phyloP scores from a whole-genome alignment of 2,888 invertebrate species.

The Aspidapion aeneum region DNA sequence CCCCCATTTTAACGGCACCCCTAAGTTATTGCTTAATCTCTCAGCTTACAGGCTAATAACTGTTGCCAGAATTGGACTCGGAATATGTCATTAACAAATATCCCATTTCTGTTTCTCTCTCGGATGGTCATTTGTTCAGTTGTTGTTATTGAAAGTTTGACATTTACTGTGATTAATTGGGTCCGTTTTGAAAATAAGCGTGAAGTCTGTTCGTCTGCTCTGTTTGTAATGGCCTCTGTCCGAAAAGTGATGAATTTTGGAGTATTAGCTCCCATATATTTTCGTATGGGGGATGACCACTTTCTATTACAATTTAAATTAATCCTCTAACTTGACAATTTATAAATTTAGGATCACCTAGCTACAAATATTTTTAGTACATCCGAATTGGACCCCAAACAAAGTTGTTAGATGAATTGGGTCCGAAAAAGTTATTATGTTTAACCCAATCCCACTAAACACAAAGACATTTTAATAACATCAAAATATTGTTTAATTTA shows the following conservation, averaged over 20 bases:
- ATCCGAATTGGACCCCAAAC: too few species aligned
- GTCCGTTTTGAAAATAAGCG: slow-evolving; percentile 2
- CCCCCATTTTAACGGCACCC: slow-evolving; percentile 42
- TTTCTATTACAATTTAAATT: too few species aligned
- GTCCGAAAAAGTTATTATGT: too few species aligned
- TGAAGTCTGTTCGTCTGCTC: background rate
- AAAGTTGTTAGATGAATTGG: too few species aligned
- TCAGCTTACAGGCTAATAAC: slow-evolving; percentile 45
- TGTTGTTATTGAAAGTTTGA: slow-evolving; percentile 34
- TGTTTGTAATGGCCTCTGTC: background rate
- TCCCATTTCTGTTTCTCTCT: slow-evolving; percentile 34
- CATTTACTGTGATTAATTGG: slow-evolving; percentile 37
- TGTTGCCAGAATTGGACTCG: slow-evolving; percentile 35
- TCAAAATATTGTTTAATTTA: too few species aligned
- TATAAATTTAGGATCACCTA: too few species aligned
- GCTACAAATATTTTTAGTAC: too few species aligned
- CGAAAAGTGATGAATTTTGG: background rate
- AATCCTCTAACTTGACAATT: too few species aligned
- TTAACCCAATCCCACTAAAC: too few species aligned
- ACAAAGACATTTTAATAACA: too few species aligned
- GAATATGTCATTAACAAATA: slow-evolving; percentile 43
- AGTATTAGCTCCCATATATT: background rate
- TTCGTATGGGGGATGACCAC: too few species aligned
- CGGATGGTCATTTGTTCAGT: background rate
- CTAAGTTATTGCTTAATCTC: slow-evolving; percentile 48